Evolutionary conservation across 1,140 invertebrate genomes (phyloP).

Genomic region (Drosophila lacertosa): DNA sequence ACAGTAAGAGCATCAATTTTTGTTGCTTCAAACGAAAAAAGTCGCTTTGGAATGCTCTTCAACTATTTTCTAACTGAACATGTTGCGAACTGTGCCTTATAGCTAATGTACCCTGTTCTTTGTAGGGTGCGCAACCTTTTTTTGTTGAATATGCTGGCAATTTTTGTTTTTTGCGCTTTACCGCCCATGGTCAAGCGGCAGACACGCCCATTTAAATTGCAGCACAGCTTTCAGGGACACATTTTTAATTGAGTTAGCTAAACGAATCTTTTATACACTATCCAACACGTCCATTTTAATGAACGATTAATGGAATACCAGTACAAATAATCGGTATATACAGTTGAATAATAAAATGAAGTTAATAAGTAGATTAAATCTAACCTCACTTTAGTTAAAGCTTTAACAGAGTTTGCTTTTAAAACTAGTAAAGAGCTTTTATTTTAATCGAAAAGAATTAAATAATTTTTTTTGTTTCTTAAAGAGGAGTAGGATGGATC

Average conservation of each 20-base stretch:
- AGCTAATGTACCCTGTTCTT: not conserved
- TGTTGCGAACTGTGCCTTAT: not conserved
- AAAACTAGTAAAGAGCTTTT: too few relatives aligned
- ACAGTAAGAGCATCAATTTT: conserved; percentile 27
- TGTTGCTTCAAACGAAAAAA: conserved; percentile 11
- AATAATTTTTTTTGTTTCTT: too few relatives aligned
- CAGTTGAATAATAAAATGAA: too few relatives aligned
- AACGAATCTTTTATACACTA: conserved; percentile 14
- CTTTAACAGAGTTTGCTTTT: too few relatives aligned
- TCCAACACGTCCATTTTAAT: too few relatives aligned
- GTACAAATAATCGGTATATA: too few relatives aligned
- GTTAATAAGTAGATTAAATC: too few relatives aligned
- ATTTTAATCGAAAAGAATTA: too few relatives aligned
- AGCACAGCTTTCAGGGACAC: not conserved
- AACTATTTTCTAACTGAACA: not conserved
- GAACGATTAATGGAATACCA: too few relatives aligned
- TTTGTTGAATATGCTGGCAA: conserved; percentile 6
- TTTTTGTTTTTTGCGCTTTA: conserved; percentile 13
- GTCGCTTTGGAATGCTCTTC: conserved; percentile 4
- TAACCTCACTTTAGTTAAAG: too few relatives aligned
- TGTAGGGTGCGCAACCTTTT: conserved; percentile 7
- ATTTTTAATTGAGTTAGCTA: not conserved
- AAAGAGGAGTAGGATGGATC: too few relatives aligned
- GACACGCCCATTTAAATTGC: conserved; percentile 35
- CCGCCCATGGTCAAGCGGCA: conserved; percentile 32